Conservation (phyloP, 2,113 vertebrate species). For the Phalacrocorax aristotelis region DNA sequence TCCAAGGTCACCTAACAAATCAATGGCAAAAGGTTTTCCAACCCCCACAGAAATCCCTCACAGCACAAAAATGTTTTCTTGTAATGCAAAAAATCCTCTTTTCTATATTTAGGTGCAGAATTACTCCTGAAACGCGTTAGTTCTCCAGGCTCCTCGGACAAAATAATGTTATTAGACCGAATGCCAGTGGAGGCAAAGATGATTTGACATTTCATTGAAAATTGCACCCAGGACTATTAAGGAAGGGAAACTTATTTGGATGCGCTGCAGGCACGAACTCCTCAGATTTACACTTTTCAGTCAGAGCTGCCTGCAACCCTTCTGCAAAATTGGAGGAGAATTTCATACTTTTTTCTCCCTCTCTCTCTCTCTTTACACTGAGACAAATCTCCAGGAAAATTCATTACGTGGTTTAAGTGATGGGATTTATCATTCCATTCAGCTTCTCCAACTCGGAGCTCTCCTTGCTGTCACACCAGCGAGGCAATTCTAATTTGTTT, state of each 20-base stretch:
- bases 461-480: not conserved
- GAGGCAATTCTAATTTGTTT: conserved; percentile 33
- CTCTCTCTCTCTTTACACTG: not conserved
- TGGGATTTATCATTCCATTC: conserved; percentile 36
- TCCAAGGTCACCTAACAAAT: not conserved
- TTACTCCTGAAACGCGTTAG: not conserved
- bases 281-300: conserved; percentile 15
- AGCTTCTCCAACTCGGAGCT: not conserved
- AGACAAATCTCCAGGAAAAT: conserved; percentile 69
- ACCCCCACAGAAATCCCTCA: not conserved
- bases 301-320: not conserved
- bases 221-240: conserved; percentile 19
- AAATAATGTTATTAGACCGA: conserved; percentile 38
- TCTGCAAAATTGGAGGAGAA: not conserved
- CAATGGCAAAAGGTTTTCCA: not conserved
- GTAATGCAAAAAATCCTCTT: conserved; percentile 23
- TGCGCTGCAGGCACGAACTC: not conserved
- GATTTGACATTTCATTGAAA: conserved; percentile 41
- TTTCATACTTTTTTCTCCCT: not conserved
- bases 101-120: conserved; percentile 40
- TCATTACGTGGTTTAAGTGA: conserved; percentile 20
- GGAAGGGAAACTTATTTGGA: conserved; percentile 21
- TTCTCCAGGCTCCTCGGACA: conserved; percentile 27
- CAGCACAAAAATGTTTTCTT: not conserved
- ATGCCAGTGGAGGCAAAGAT: not conserved